Base-by-base conservation (phyloP, 2,797 vertebrate species). In the Caiman crocodilus region DNA sequence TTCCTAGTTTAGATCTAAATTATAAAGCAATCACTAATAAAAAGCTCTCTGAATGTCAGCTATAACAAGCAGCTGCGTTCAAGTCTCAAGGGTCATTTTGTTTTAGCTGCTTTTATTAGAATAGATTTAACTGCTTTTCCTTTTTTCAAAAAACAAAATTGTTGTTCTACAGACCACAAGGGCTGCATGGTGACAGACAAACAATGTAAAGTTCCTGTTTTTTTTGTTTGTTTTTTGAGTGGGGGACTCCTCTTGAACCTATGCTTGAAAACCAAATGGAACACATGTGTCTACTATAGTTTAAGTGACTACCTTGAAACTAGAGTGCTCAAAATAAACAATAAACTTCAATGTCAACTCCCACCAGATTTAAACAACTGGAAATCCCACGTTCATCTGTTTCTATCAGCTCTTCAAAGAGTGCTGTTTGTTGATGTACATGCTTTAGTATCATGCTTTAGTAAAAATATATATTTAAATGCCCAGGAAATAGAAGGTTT, bases 191-290 rank as follows among this genome's bases (percentile, higher is more conserved):
- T 95, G 94, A 97, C 88, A 92, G 79, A 93, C 92, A 83, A 94
- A 86, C 91, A 92, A 84, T 30, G 71, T 81, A 75, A 71, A 96
- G 97, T 97, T 98, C 97, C 97, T 97, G 96, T 97, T 97, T 97
- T 97, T 97, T 96, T 96, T n/a, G 14, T 63, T 26, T 79, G 42
- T 63, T 79, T 26, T n/a, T 88, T 71, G 50, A 95, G 7, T 35
- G 76, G 93, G 90, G 94, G 90, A 94, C 91, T 96, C 95, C 92
- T 95, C 95, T 91, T 90, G 93, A 97, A 96, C 88, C 83, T 79
- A 87, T 85, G 89, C 84, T 91, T 82, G 91, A 82, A 95, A 95
- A 61, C 59, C 65, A 89, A 80, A 79, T 93, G 88, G 90, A 94
- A 95, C 94, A 86, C 88, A 80, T 20, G 85, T 95, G 89, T 90